Evolutionary conservation across 2,113 vertebrate genomes (phyloP).

Genomic region (Syrrhaptes paradoxus): DNA sequence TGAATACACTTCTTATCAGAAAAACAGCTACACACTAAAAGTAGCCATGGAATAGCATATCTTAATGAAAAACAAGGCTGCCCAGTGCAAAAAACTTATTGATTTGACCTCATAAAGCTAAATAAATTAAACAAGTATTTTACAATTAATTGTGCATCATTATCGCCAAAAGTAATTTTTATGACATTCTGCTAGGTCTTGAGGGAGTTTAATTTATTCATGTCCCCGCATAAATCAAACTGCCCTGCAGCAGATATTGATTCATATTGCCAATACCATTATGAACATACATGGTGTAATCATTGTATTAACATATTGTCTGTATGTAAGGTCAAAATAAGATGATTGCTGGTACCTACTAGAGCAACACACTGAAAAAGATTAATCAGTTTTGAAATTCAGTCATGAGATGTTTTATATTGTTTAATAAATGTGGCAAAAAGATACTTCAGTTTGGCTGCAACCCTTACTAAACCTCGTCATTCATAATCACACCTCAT

Average conservation of each 20-base stretch:
- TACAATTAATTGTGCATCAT: slow-evolving; percentile 88
- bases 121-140: slow-evolving; percentile 84
- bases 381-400: background rate
- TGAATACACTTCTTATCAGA: background rate
- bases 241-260: slow-evolving; percentile 85
- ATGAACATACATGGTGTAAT: slow-evolving; percentile 79
- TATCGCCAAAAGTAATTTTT: slow-evolving; percentile 90
- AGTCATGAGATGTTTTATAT: background rate
- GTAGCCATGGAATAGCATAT: slow-evolving; percentile 39
- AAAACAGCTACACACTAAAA: slow-evolving; percentile 38
- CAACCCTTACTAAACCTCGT: background rate
- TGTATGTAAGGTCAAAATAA: slow-evolving; percentile 43
- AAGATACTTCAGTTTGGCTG: background rate
- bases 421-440: background rate
- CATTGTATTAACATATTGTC: slow-evolving; percentile 56
- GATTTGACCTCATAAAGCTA: slow-evolving; percentile 83
- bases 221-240: slow-evolving; percentile 85
- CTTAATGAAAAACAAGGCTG: slow-evolving; percentile 60
- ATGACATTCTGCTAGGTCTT: slow-evolving; percentile 88
- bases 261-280: slow-evolving; percentile 85
- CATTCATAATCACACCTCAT: background rate
- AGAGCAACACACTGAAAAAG: background rate
- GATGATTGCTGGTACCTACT: background rate
- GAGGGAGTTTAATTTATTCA: slow-evolving; percentile 86
- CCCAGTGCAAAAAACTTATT: slow-evolving; percentile 81